Conservation (phyloP, 2,797 vertebrate genomes). For the Cossypha niveicapilla region DNA sequence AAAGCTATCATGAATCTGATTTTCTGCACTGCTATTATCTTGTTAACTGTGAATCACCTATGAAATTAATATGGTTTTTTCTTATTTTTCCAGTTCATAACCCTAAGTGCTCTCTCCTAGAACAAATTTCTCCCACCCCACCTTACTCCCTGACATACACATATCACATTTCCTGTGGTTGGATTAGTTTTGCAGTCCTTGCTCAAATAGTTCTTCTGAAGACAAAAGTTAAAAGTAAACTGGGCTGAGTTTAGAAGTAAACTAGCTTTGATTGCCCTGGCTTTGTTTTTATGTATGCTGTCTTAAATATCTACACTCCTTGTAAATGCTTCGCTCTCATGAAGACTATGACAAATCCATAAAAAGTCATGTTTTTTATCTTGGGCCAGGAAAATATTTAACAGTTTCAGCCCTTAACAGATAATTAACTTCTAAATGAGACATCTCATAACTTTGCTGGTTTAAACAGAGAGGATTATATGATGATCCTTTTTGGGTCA, state of each 20-base stretch:
- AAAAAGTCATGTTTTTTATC: not conserved
- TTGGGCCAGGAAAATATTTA: not conserved
- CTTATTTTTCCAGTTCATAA: not conserved
- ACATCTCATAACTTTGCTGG: not conserved
- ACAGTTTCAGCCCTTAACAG: not conserved
- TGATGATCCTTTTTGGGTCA: not conserved
- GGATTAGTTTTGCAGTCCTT: constrained; percentile 13
- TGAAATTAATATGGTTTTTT: not conserved
- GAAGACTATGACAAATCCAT: not conserved
- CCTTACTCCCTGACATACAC: not conserved
- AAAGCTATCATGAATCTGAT: not conserved
- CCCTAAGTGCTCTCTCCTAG: not conserved
- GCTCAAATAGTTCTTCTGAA: not conserved
- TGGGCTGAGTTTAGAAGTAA: constrained; percentile 23
- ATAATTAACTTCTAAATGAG: not conserved
- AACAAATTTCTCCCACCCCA: not conserved
- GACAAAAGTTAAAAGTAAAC: constrained; percentile 21
- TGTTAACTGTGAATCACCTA: not conserved
- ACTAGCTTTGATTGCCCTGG: not conserved
- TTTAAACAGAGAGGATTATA: not conserved
- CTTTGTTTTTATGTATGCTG: not conserved
- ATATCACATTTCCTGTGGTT: not conserved
- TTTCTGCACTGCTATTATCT: not conserved
- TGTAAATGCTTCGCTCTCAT: not conserved
- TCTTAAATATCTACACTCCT: not conserved